Percentiles rank a stretch among this genome's conserved stretches.
phyloP scores from a whole-genome alignment of 2,888 invertebrate species.

The Mystacides longicornis region DNA sequence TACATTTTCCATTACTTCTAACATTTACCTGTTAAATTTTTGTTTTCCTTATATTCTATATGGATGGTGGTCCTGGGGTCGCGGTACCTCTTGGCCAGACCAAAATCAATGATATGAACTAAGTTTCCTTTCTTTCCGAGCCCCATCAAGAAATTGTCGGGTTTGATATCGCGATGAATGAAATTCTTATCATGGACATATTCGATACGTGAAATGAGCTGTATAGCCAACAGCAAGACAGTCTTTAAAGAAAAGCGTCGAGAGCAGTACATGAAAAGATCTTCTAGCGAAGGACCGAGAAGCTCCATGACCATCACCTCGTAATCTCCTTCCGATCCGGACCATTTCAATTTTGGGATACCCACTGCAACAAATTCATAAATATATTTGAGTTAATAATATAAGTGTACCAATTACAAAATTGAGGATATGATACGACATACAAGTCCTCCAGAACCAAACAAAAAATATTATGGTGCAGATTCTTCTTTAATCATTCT shows the following conservation, averaged over 20 bases:
- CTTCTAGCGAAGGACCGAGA: constrained; percentile 93
- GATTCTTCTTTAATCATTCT: no score
- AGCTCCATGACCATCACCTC: constrained; percentile 99
- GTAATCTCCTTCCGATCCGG: constrained; percentile 97
- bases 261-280: constrained; percentile 98
- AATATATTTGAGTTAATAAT: no score
- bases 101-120: constrained; percentile 99
- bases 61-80: constrained; percentile 92
- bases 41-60: constrained; percentile 98
- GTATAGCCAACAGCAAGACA: constrained; percentile 96
- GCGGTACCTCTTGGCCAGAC: constrained; percentile 97
- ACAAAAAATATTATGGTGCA: no score
- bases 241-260: constrained; percentile 98
- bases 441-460: no score
- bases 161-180: constrained; percentile 94
- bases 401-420: no score
- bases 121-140: constrained; percentile 94
- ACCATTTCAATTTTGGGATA: constrained; percentile 96
- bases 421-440: no score
- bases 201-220: constrained; percentile 93
- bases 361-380: constrained; percentile 60
- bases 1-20: neutral
- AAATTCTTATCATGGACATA: constrained; percentile 98
- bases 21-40: constrained; percentile 88
- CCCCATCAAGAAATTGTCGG: constrained; percentile 98